Percentiles rank a stretch among this genome's conserved stretches.
phyloP scores from a whole-genome alignment of 2,888 invertebrate genomes.

The Lasius platythorax region DNA sequence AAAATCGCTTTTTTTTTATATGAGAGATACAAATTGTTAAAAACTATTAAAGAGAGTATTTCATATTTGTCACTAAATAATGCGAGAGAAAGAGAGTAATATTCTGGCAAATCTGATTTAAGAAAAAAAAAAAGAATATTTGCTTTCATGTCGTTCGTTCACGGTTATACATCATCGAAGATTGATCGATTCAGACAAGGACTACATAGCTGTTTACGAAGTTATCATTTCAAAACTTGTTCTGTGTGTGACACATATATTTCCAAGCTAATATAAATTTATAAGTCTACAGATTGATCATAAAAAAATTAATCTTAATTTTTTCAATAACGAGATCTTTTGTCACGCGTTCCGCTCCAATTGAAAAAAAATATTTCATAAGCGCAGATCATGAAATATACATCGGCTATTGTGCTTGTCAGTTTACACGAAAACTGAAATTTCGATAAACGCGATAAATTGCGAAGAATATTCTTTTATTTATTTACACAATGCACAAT shows the following conservation, averaged over 20 bases:
- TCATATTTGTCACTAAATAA: background rate
- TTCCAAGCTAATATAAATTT: background rate
- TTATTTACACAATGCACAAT: background rate
- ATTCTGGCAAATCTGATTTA: background rate
- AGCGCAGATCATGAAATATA: background rate
- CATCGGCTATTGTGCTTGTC: background rate
- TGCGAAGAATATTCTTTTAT: background rate
- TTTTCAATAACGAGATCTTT: background rate
- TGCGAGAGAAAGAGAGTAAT: background rate
- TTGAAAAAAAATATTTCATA: background rate
- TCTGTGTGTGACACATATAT: background rate
- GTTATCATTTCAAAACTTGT: background rate
- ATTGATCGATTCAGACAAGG: slow-evolving; percentile 4
- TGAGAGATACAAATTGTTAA: background rate
- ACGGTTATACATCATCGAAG: background rate
- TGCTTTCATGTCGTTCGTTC: background rate
- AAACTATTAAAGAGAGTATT: background rate
- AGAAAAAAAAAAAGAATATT: background rate
- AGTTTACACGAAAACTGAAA: background rate
- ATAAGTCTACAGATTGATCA: background rate
- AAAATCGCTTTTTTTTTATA: background rate
- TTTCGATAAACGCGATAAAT: background rate
- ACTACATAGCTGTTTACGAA: background rate
- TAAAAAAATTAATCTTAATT: slow-evolving; percentile 7
- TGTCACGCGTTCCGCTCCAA: background rate